Conservation (phyloP, 2,888 invertebrate species). For the Eurytoma adleriae region DNA sequence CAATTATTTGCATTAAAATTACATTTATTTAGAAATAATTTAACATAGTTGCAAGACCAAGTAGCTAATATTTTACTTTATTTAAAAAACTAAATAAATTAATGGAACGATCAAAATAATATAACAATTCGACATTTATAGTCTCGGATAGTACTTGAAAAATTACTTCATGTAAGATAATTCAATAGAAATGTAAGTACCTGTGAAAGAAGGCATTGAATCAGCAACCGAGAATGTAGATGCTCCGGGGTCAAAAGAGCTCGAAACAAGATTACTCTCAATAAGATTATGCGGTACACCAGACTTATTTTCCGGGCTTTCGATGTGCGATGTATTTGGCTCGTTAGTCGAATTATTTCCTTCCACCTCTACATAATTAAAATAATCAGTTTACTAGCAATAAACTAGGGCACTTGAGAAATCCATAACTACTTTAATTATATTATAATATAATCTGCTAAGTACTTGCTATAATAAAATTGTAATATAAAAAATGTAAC, state of each 20-base stretch:
- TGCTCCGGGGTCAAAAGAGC: slow-evolving; percentile 32
- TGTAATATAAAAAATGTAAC: too few relatives aligned
- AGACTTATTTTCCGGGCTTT: slow-evolving; percentile 17
- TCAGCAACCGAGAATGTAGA: slow-evolving; percentile 31
- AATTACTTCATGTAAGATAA: background rate
- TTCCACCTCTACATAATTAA: slow-evolving; percentile 17
- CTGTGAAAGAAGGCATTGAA: slow-evolving; percentile 31
- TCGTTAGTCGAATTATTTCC: slow-evolving; percentile 2
- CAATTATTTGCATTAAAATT: too few relatives aligned
- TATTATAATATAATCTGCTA: too few relatives aligned
- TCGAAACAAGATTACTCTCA: slow-evolving; percentile 43
- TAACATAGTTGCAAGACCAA: too few relatives aligned
- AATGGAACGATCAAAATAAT: too few relatives aligned
- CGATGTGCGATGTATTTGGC: slow-evolving; percentile 2
- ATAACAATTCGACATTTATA: too few relatives aligned
- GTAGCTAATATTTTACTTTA: too few relatives aligned
- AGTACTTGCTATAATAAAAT: too few relatives aligned
- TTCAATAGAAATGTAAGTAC: slow-evolving; percentile 20
- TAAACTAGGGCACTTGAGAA: background rate
- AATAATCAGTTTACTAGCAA: slow-evolving; percentile 18
- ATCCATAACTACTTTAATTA: too few relatives aligned
- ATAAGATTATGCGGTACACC: slow-evolving; percentile 22
- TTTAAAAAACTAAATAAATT: too few relatives aligned
- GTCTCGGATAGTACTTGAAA: background rate
- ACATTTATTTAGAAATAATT: too few relatives aligned